Base-by-base conservation (phyloP, 2,888 invertebrate species). In the Trachelus troglodyta region DNA sequence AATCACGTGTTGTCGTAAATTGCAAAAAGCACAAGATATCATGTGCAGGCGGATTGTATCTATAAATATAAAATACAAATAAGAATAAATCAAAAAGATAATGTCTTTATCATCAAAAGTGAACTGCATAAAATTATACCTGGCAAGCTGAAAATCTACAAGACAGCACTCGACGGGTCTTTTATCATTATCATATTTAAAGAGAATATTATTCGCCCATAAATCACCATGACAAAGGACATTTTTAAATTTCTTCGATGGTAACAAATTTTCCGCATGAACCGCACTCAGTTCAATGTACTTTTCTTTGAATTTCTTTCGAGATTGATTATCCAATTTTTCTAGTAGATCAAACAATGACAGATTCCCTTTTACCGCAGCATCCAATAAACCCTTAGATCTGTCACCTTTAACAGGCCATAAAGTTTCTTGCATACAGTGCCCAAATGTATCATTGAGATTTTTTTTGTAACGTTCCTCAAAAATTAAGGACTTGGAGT, bases 401-500 rank as follows among this genome's bases (percentile, higher is more conserved):
- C 73, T 77, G n/a, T 75, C 82, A 0, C 78, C 75, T 12, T 15
- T 34, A 34, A 84, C 56, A 1, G 89, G 87, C 86, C 85, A 89
- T 0, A 90, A 82, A 0, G 89, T 87, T 77, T 89, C 89, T 4
- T 86, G 84, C 83, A 88, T 82, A 74, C 85, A 89, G 31, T 87
- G 81, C 0, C 87, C 82, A 77, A 86, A 87, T 74, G 84, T 79
- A 1, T 87, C 86, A 79, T 85, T 80, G 76, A 90, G 40, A 77
- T 81, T 87, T 76, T 83, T 87, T 69, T 87, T 82, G 34, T 84
- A 82, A 11, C 81, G 69, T n/a, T 87, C 86, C 73, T 90, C 89
- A 73, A 85, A 89, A 23, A 89, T 85, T 81, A 95, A 87, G 0
- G 95, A 95, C 37, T 95, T 88, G 0, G 95, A 94, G 84, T 95